phyloP scores from a whole-genome alignment of 2,888 invertebrate species.

The Andrena camellia region DNA sequence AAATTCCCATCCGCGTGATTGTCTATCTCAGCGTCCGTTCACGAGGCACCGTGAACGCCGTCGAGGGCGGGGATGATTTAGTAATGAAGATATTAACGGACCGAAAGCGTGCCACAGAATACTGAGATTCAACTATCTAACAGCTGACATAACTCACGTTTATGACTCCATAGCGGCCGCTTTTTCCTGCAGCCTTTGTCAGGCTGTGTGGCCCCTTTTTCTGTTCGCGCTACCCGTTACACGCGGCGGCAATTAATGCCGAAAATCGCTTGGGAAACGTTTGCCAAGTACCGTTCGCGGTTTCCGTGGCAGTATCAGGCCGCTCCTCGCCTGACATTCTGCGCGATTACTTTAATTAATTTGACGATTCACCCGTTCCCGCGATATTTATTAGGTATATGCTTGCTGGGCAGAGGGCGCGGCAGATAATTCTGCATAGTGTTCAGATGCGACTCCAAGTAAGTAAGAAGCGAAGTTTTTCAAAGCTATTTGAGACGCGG shows the following conservation, averaged over 20 bases:
- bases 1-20: conserved; percentile 60
- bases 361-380: not conserved
- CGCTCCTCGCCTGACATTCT: conserved; percentile 1
- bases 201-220: conserved; percentile 31
- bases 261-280: conserved; percentile 55
- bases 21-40: conserved; percentile 25
- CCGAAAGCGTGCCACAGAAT: conserved; percentile 83
- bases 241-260: conserved; percentile 64
- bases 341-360: conserved; percentile 18
- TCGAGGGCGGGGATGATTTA: conserved; percentile 82
- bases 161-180: conserved; percentile 81
- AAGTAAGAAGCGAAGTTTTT: too few species aligned
- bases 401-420: too few species aligned
- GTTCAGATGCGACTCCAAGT: too few species aligned
- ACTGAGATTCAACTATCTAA: conserved; percentile 85
- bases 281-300: conserved; percentile 22
- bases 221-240: conserved; percentile 55
- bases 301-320: conserved; percentile 20
- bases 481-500: too few species aligned
- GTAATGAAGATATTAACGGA: conserved; percentile 85
- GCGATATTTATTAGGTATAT: too few species aligned
- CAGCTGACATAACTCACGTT: conserved; percentile 84
- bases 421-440: too few species aligned
- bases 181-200: conserved; percentile 66
- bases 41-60: conserved; percentile 53